A percentile compares a stretch with the other conserved stretches of the same genome.
Evolutionary conservation across 2,888 invertebrate species (phyloP).

Genomic region (Acrobasis consociella): DNA sequence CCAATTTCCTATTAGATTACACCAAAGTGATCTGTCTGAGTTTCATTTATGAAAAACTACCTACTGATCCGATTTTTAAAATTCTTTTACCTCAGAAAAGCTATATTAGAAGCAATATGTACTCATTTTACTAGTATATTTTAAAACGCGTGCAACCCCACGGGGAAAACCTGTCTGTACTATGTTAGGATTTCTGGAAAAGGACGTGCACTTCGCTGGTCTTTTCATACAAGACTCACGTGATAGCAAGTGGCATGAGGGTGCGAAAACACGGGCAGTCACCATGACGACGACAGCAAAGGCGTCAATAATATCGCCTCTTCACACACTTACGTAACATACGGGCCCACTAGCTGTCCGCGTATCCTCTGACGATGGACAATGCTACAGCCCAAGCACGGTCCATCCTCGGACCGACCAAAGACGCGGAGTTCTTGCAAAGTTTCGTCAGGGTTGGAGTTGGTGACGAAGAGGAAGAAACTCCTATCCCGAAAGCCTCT

Average conservation of each 20-base stretch:
- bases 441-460: constrained; percentile 89
- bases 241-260: constrained; percentile 51
- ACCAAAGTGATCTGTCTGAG: too few species aligned
- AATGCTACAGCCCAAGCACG: constrained; percentile 76
- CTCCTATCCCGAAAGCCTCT: constrained; percentile 66
- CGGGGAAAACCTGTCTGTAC: too few species aligned
- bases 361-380: constrained; percentile 43
- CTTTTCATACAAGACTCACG: constrained; percentile 45
- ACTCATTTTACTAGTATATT: too few species aligned
- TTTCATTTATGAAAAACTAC: too few species aligned
- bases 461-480: constrained; percentile 80
- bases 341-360: constrained; percentile 20
- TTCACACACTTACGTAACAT: constrained; percentile 68
- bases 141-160: too few species aligned
- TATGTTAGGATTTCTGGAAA: neutral
- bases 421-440: constrained; percentile 89
- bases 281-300: constrained; percentile 69
- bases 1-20: too few species aligned
- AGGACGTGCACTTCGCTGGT: constrained; percentile 32
- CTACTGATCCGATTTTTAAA: too few species aligned
- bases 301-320: constrained; percentile 74
- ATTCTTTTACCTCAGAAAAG: too few species aligned
- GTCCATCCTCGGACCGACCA: constrained; percentile 85
- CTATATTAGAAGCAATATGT: too few species aligned
- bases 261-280: constrained; percentile 73